phyloP scores from a whole-genome alignment of 1,140 invertebrate species.

The Grapholita molesta region DNA sequence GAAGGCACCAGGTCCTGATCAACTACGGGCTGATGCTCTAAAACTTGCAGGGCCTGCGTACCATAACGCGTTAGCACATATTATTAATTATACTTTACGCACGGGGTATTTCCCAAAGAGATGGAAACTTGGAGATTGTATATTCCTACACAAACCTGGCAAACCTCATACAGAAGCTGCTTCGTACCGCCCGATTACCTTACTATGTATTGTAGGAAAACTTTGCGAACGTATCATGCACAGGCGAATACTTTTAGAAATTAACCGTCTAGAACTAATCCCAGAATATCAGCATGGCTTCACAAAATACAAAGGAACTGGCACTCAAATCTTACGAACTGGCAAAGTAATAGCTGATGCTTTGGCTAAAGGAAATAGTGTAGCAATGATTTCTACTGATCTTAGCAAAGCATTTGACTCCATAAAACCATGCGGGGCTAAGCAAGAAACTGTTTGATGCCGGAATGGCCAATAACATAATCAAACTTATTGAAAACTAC shows the following conservation, averaged over 20 bases:
- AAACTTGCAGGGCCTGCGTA: slow-evolving; percentile 15
- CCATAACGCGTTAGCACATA: background rate
- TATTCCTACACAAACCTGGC: slow-evolving; percentile 17
- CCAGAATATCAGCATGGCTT: slow-evolving; percentile 19
- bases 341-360: slow-evolving; percentile 15
- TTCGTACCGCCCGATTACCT: slow-evolving; percentile 20
- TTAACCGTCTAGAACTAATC: too few species aligned
- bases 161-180: background rate
- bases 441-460: background rate
- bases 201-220: slow-evolving; percentile 22
- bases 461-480: slow-evolving; percentile 1
- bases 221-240: slow-evolving; percentile 13
- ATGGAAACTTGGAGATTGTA: slow-evolving; percentile 21
- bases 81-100: background rate
- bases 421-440: slow-evolving; percentile 15
- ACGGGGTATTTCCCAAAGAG: slow-evolving; percentile 16
- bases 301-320: background rate
- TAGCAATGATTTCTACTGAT: slow-evolving; percentile 17
- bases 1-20: slow-evolving; percentile 17
- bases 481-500: slow-evolving; percentile 21
- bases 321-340: slow-evolving; percentile 12
- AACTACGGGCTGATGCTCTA: slow-evolving; percentile 11
- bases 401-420: slow-evolving; percentile 19
- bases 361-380: slow-evolving; percentile 7
- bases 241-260: background rate